Conservation (phyloP, 2,113 vertebrate species). For the Scolopax mira region DNA sequence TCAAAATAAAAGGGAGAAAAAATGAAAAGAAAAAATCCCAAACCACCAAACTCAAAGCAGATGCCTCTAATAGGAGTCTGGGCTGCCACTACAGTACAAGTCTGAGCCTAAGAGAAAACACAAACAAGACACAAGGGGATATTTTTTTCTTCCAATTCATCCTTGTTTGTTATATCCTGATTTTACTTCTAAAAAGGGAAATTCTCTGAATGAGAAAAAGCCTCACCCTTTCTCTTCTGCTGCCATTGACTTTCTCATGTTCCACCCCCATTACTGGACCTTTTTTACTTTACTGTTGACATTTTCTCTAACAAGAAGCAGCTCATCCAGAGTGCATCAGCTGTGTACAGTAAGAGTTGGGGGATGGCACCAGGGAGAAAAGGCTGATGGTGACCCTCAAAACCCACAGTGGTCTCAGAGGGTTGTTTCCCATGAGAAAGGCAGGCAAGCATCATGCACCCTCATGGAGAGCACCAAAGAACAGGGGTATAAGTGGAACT, state of each 20-base stretch:
- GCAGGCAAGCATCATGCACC: rapidly evolving
- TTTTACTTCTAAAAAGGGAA: background rate
- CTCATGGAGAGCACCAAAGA: background rate
- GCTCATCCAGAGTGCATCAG: background rate
- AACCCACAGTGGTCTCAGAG: background rate
- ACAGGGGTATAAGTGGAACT: background rate
- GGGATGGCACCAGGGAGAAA: background rate
- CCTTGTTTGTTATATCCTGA: background rate
- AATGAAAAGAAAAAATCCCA: background rate
- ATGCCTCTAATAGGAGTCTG: background rate
- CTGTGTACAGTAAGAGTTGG: background rate
- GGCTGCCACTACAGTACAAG: background rate
- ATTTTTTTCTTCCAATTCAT: background rate
- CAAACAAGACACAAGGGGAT: background rate
- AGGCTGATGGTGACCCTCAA: background rate
- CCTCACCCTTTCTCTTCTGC: background rate
- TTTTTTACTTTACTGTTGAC: background rate
- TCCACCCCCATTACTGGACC: background rate
- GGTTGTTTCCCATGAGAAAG: background rate
- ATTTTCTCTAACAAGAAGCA: background rate
- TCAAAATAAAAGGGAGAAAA: background rate
- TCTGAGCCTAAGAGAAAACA: background rate
- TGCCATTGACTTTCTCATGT: background rate
- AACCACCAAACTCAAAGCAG: background rate
- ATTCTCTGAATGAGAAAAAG: background rate